These are phyloP conservation scores for Resseliella maxima DNA, from an alignment of 2,888 invertebrate species.

Conservation along the genomic window DNA sequence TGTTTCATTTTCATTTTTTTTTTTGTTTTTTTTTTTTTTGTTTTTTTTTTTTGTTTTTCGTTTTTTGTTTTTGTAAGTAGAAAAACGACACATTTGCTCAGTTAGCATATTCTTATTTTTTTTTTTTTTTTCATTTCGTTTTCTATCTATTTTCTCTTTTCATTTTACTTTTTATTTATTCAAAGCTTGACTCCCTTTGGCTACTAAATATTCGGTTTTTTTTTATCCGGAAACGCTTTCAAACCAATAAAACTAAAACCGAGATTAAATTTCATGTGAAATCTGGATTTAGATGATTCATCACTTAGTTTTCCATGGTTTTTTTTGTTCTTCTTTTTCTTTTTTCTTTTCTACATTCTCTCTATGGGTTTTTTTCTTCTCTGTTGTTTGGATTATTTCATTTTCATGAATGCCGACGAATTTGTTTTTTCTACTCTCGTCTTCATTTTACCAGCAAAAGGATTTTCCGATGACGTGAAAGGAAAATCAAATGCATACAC, in stretches of 20 bases:
- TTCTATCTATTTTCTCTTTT: not conserved
- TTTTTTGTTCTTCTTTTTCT: not conserved
- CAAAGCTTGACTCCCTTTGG: not conserved
- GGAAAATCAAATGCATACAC: conserved; percentile 57
- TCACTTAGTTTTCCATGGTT: not conserved
- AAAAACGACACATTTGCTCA: not conserved
- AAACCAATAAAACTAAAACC: not conserved
- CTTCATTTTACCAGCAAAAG: too few relatives aligned
- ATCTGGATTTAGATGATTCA: not conserved
- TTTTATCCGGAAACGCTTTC: not conserved
- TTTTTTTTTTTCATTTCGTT: not conserved
- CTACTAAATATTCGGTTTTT: not conserved
- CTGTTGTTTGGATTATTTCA: conserved; percentile 24
- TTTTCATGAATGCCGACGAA: not conserved
- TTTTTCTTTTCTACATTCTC: too few relatives aligned
- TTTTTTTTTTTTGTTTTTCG: too few relatives aligned
- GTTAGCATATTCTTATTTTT: not conserved
- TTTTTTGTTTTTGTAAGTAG: not conserved
- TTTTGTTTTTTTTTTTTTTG: too few relatives aligned
- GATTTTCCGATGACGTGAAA: too few relatives aligned
- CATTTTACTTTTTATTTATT: not conserved
- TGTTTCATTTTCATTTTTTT: too few relatives aligned
- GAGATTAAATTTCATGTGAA: not conserved
- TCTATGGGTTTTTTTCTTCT: too few relatives aligned
- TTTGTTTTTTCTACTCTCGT: too few relatives aligned